Evolutionary conservation across 2,797 vertebrate species (phyloP).

Genomic region (Ammospiza maritima): DNA sequence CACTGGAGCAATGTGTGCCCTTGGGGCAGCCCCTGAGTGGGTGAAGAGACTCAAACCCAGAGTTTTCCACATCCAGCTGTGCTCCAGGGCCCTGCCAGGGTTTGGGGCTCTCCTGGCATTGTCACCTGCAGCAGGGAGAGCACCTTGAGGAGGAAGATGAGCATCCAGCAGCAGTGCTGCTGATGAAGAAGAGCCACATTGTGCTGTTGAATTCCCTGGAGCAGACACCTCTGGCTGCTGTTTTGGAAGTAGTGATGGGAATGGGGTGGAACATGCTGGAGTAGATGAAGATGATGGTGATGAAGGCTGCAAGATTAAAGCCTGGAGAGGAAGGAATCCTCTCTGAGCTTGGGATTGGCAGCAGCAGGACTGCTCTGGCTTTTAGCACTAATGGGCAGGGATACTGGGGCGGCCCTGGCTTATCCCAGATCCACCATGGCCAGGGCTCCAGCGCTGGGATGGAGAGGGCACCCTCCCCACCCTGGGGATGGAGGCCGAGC

Average conservation of each 20-base stretch:
- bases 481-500: neutral
- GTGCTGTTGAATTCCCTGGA: conserved; percentile 68
- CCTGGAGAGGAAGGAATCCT: neutral
- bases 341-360: neutral
- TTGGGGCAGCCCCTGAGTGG: rapidly evolving
- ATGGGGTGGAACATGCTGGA: conserved; percentile 73
- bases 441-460: neutral
- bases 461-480: neutral
- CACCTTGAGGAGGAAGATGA: conserved; percentile 72
- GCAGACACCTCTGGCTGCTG: neutral
- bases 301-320: conserved; percentile 72
- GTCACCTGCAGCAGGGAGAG: conserved; percentile 73
- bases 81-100: neutral
- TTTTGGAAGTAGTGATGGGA: conserved; percentile 31
- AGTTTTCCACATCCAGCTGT: neutral
- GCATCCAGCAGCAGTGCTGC: conserved; percentile 76
- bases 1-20: rapidly evolving
- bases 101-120: conserved; percentile 66
- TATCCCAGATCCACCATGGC: rapidly evolving
- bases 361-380: neutral
- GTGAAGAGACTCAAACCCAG: neutral
- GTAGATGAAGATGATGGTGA: conserved; percentile 74
- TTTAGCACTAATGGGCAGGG: neutral
- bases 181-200: conserved; percentile 72
- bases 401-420: neutral